A percentile compares a stretch with the other conserved stretches of the same genome.
Evolutionary conservation across 2,797 vertebrate species (phyloP).

Genomic region (Rousettus madagascariensis): DNA sequence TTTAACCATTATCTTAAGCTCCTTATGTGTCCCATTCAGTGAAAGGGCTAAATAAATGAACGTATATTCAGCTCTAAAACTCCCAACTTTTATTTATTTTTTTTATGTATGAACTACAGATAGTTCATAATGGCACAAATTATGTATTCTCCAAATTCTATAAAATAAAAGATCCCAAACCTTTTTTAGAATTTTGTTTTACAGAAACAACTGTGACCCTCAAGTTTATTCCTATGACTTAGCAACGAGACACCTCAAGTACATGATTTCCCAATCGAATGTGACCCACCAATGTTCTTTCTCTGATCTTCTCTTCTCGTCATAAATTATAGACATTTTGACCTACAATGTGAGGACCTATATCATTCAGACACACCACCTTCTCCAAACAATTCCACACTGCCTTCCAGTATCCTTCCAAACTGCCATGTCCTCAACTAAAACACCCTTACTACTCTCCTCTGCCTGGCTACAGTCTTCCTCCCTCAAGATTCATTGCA

Average conservation of each 20-base stretch:
- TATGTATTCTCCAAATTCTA: neutral
- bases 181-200: neutral
- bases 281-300: neutral
- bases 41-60: neutral
- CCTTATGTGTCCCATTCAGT: rapidly evolving
- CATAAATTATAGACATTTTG: neutral
- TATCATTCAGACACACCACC: neutral
- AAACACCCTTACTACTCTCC: neutral
- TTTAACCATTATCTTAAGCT: neutral
- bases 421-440: neutral
- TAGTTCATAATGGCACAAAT: neutral
- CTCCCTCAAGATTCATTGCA: neutral
- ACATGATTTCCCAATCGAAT: neutral
- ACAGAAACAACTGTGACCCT: neutral
- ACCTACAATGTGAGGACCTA: neutral
- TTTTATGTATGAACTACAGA: neutral
- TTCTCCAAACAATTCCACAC: neutral
- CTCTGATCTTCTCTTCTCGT: neutral
- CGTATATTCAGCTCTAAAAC: neutral
- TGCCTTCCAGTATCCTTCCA: neutral
- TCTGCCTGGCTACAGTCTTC: neutral
- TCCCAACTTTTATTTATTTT: neutral
- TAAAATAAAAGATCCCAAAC: neutral
- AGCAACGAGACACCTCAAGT: neutral
- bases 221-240: neutral